Evolutionary conservation across 2,888 invertebrate genomes (phyloP).

Genomic region (Ornithoptera alexandrae): DNA sequence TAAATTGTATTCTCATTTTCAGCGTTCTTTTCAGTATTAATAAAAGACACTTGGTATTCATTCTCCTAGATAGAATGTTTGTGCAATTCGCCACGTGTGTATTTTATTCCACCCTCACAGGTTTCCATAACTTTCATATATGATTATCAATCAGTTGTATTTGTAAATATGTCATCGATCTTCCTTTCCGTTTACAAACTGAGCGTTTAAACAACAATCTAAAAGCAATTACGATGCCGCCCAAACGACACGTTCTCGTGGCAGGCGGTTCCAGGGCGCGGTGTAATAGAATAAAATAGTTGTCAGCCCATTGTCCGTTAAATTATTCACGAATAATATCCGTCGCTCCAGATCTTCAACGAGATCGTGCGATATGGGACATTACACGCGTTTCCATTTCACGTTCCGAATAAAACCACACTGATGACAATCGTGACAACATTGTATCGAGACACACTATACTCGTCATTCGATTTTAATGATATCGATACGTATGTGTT

Average conservation of each 20-base stretch:
- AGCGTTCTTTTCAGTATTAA: no score
- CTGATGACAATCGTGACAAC: constrained; percentile 74
- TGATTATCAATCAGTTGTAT: constrained; percentile 1
- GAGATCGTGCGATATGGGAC: constrained; percentile 71
- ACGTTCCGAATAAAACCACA: constrained; percentile 53
- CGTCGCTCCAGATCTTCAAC: constrained; percentile 65
- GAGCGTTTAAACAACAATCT: constrained; percentile 25
- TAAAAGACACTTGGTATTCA: not conserved
- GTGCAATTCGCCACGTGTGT: not conserved
- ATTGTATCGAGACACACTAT: constrained; percentile 31
- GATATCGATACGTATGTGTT: constrained; percentile 37
- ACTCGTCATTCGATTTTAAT: constrained; percentile 39
- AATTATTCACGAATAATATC: constrained; percentile 76
- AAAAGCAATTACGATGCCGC: constrained; percentile 24
- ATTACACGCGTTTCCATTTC: constrained; percentile 67
- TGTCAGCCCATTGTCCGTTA: constrained; percentile 71
- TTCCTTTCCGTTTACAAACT: constrained; percentile 13
- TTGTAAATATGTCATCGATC: constrained; percentile 4
- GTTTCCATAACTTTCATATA: not conserved
- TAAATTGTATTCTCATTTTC: no score
- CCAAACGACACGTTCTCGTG: constrained; percentile 50
- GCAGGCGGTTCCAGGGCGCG: constrained; percentile 40
- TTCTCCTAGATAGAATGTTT: not conserved
- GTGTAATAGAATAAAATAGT: constrained; percentile 61
- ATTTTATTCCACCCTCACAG: not conserved